These are phyloP conservation scores for Eupsittula cactorum DNA, from an alignment of 2,113 vertebrate genomes.

Conservation along the genomic window DNA sequence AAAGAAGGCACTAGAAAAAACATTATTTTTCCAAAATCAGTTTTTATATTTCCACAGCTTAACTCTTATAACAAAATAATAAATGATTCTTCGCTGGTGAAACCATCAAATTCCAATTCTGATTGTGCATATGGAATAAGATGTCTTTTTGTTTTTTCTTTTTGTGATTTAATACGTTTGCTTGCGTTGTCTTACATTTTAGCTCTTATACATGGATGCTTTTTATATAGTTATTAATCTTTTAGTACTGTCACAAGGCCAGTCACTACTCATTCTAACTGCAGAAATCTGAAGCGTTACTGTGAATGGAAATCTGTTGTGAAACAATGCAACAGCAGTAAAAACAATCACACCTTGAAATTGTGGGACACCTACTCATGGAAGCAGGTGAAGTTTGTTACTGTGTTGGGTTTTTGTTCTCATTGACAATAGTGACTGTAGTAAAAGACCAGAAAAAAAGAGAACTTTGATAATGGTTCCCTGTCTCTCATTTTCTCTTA, in stretches of 20 bases:
- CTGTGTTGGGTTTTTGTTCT: neutral
- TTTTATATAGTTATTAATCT: neutral
- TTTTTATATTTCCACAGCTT: neutral
- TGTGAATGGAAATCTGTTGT: slow-evolving; percentile 11
- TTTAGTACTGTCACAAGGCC: neutral
- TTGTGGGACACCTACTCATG: neutral
- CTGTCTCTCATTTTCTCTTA: neutral
- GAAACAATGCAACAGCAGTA: slow-evolving; percentile 19
- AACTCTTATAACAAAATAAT: neutral
- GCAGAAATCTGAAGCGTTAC: neutral
- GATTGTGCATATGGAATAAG: neutral
- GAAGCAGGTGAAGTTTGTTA: neutral
- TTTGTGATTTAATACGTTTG: neutral
- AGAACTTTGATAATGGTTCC: slow-evolving; percentile 29
- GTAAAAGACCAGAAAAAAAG: neutral
- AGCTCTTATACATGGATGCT: neutral
- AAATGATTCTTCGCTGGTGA: neutral
- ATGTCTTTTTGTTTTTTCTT: neutral
- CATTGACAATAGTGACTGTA: neutral
- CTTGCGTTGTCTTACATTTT: neutral
- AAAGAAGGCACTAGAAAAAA: neutral
- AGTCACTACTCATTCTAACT: neutral
- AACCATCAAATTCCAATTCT: neutral
- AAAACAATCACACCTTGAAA: slow-evolving; percentile 41
- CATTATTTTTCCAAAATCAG: neutral